These are phyloP conservation scores for Lamellibrachia satsuma DNA, from an alignment of 2,888 invertebrate genomes.

Conservation along the genomic window DNA sequence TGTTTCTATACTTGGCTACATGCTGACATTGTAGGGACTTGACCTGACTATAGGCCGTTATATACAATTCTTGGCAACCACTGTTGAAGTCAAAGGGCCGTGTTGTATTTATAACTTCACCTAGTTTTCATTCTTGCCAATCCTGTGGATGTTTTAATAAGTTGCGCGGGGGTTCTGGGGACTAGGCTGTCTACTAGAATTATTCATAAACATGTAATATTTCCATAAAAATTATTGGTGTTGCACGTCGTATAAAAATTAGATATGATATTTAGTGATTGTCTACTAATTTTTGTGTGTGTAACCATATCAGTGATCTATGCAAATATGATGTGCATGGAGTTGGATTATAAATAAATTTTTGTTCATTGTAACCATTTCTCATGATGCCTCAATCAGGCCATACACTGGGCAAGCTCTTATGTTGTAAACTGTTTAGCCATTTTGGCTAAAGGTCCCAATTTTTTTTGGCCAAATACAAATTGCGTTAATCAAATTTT, in stretches of 20 bases:
- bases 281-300: too few relatives aligned
- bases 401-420: too few relatives aligned
- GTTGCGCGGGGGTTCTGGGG: background rate
- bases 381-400: background rate
- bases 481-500: too few relatives aligned
- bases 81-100: background rate
- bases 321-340: too few relatives aligned
- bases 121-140: background rate
- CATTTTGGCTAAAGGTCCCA: too few relatives aligned
- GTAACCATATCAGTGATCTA: too few relatives aligned
- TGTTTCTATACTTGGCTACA: background rate
- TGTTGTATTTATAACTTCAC: background rate
- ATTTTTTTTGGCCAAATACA: too few relatives aligned
- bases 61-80: background rate
- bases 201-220: background rate
- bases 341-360: too few relatives aligned
- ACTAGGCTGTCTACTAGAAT: background rate
- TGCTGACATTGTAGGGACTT: background rate
- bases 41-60: background rate
- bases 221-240: background rate
- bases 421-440: too few relatives aligned
- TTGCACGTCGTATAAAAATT: background rate
- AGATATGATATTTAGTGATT: too few relatives aligned
- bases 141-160: conserved; percentile 4
- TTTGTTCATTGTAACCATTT: background rate